A percentile compares a stretch with the other conserved stretches of the same genome.
phyloP scores from a whole-genome alignment of 2,888 invertebrate genomes.

The Eulithis testata region DNA sequence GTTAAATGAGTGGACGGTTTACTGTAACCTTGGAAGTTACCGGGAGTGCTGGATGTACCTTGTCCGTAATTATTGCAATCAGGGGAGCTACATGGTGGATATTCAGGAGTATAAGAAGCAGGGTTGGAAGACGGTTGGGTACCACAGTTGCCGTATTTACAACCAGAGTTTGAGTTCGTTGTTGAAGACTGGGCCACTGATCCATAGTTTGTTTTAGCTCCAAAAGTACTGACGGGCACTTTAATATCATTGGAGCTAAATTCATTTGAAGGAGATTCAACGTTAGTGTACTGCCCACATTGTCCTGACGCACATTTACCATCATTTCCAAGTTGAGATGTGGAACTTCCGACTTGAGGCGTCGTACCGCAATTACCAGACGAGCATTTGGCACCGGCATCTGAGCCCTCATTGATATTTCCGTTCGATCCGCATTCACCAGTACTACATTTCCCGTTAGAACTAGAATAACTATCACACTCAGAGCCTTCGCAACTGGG shows the following conservation, averaged over 20 bases:
- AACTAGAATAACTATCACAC: conserved; percentile 45
- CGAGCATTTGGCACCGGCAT: conserved; percentile 32
- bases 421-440: conserved; percentile 32
- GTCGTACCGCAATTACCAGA: conserved; percentile 31
- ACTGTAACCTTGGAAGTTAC: conserved; percentile 36
- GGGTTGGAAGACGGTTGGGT: conserved; percentile 18
- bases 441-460: conserved; percentile 27
- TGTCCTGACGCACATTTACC: conserved; percentile 53
- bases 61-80: conserved; percentile 42
- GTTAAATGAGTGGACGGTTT: conserved; percentile 60
- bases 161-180: conserved; percentile 33
- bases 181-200: conserved; percentile 9
- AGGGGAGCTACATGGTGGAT: conserved; percentile 42
- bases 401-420: conserved; percentile 18
- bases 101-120: conserved; percentile 30
- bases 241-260: conserved; percentile 31
- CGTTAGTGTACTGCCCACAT: conserved; percentile 39
- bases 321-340: conserved; percentile 25
- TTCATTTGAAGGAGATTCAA: conserved; percentile 33
- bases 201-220: conserved; percentile 30
- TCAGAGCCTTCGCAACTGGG: conserved; percentile 53
- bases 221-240: conserved; percentile 15
- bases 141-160: conserved; percentile 42
- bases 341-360: conserved; percentile 13
- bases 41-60: conserved; percentile 36